phyloP scores from a whole-genome alignment of 2,888 invertebrate species.

The Rhorus exstirpatorius region DNA sequence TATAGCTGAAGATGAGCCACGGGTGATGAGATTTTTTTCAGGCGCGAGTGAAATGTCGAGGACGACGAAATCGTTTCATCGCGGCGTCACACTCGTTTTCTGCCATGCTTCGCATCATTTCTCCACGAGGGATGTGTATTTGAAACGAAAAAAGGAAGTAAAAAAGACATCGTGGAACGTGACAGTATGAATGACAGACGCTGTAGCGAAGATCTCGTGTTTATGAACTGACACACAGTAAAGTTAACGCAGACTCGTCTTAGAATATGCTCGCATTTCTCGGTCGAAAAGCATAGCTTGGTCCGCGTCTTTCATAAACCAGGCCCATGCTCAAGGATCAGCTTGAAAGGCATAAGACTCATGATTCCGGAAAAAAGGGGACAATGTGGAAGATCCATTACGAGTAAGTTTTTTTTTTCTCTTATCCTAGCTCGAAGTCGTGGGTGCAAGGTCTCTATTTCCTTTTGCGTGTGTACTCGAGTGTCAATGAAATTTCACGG shows the following conservation, averaged over 20 bases:
- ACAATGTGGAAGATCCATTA: slow-evolving; percentile 58
- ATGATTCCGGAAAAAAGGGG: slow-evolving; percentile 36
- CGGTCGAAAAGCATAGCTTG: not conserved
- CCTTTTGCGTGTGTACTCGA: slow-evolving; percentile 45
- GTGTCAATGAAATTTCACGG: slow-evolving; percentile 66
- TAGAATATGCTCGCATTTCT: not conserved
- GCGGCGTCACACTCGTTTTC: slow-evolving; percentile 80
- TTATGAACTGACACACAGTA: not conserved
- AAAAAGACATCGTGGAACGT: slow-evolving; percentile 15
- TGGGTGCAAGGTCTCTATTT: slow-evolving; percentile 19
- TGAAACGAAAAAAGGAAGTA: slow-evolving; percentile 21
- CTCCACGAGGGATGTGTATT: slow-evolving; percentile 28
- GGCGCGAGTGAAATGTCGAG: slow-evolving; percentile 72
- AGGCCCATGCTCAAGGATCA: not conserved
- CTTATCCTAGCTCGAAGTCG: slow-evolving; percentile 4
- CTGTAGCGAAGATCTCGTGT: not conserved
- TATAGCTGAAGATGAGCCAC: slow-evolving; percentile 71
- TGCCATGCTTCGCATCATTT: slow-evolving; percentile 77
- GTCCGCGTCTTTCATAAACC: not conserved
- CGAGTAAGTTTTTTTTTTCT: slow-evolving; percentile 25
- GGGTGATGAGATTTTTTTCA: slow-evolving; percentile 78
- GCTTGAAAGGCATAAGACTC: slow-evolving; percentile 10
- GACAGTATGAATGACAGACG: not conserved
- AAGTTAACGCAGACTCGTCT: slow-evolving; percentile 16
- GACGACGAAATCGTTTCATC: slow-evolving; percentile 74